Conservation (phyloP, 2,113 vertebrate genomes). For the Amblyornis subalaris region DNA sequence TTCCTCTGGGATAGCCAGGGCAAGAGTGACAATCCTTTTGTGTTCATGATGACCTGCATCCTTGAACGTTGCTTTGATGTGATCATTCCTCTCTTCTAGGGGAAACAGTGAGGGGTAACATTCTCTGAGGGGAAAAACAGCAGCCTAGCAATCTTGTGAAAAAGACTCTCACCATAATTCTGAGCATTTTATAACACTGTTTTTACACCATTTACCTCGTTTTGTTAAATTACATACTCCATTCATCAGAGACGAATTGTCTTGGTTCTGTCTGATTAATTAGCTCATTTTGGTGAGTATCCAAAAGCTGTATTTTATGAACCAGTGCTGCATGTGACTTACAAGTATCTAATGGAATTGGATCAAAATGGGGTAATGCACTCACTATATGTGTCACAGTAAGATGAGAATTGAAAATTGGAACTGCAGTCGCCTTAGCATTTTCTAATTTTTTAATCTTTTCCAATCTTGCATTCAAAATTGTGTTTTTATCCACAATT, state of each 20-base stretch:
- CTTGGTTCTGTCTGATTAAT: slow-evolving; percentile 8
- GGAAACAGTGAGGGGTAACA: neutral
- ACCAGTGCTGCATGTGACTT: neutral
- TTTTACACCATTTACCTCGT: slow-evolving; percentile 12
- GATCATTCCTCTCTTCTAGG: neutral
- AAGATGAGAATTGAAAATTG: neutral
- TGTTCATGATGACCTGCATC: neutral
- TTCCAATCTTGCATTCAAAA: neutral
- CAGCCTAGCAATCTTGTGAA: neutral
- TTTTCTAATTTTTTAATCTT: neutral
- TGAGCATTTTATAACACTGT: neutral
- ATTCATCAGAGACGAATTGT: neutral
- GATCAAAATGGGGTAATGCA: slow-evolving; percentile 22
- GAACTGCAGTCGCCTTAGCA: neutral
- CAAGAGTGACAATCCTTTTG: neutral
- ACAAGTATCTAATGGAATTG: neutral
- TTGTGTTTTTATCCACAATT: neutral
- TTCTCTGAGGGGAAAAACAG: neutral
- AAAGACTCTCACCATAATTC: neutral
- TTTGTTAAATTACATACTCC: neutral
- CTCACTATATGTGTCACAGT: neutral
- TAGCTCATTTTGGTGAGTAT: slow-evolving; percentile 38
- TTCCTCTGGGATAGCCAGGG: neutral
- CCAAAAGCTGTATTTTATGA: neutral
- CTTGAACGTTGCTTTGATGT: neutral